phyloP scores from a whole-genome alignment of 1,140 invertebrate species.

The Neotoxoptera formosana region DNA sequence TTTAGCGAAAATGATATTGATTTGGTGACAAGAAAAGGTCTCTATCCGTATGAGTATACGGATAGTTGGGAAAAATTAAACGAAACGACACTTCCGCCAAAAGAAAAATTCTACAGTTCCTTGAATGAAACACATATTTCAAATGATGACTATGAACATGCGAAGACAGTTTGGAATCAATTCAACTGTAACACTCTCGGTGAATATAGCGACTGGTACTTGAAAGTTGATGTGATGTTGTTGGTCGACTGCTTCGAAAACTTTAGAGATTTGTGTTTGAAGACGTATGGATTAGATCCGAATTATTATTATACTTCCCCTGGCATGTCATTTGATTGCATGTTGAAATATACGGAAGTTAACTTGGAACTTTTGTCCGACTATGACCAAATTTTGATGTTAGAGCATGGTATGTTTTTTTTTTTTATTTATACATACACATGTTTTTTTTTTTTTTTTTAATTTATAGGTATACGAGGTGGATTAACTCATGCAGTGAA shows the following conservation, averaged over 20 bases:
- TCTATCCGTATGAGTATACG: no score
- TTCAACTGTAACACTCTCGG: constrained; percentile 25
- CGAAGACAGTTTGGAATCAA: not conserved
- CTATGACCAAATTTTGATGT: no score
- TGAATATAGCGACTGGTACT: constrained; percentile 30
- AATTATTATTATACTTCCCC: constrained; percentile 62
- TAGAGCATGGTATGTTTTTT: no score
- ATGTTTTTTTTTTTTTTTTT: no score
- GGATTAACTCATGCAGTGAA: no score
- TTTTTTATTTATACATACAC: no score
- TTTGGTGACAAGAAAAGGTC: no score
- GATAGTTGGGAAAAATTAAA: constrained; percentile 60
- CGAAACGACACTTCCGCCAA: constrained; percentile 62
- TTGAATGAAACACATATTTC: constrained; percentile 62
- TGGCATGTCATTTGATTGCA: constrained; percentile 54
- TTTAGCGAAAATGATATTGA: no score
- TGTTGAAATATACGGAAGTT: no score
- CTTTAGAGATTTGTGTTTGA: not conserved
- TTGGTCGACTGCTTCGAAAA: constrained; percentile 36
- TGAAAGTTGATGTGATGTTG: constrained; percentile 14
- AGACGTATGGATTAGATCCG: constrained; percentile 36
- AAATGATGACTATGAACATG: constrained; percentile 63
- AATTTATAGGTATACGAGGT: no score
- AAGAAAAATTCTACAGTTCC: constrained; percentile 63
- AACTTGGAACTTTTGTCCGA: no score